A percentile compares a stretch with the other conserved stretches of the same genome.
phyloP scores from a whole-genome alignment of 2,113 vertebrate genomes.

The Elgaria multicarinata region DNA sequence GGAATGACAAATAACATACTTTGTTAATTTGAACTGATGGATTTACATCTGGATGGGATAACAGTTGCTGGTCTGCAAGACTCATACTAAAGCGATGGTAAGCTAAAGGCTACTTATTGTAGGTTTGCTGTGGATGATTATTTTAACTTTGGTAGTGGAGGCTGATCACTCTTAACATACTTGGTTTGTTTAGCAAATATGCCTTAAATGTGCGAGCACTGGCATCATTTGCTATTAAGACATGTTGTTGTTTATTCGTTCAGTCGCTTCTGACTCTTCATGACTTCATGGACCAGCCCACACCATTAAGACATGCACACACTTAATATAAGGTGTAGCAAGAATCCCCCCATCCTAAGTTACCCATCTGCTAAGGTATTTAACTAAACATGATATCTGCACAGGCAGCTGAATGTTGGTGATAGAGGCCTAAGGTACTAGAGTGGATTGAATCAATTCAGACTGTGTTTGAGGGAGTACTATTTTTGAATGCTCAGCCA shows the following conservation, averaged over 20 bases:
- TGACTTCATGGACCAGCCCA: too few species aligned
- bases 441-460: too few species aligned
- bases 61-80: constrained; percentile 9
- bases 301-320: too few species aligned
- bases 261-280: too few species aligned
- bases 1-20: constrained; percentile 35
- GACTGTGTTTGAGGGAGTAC: too few species aligned
- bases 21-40: background rate
- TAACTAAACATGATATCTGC: background rate
- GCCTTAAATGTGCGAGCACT: background rate
- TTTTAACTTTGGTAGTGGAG: background rate
- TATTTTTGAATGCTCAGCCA: too few species aligned
- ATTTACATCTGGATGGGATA: constrained; percentile 19
- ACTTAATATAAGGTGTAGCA: background rate
- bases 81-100: background rate
- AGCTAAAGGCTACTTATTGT: background rate
- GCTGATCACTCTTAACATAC: background rate
- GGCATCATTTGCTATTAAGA: background rate
- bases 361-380: background rate
- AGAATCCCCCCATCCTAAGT: background rate
- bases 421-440: too few species aligned
- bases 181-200: constrained; percentile 8
- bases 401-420: background rate
- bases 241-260: too few species aligned
- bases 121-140: background rate